A percentile compares a stretch with the other conserved stretches of the same genome.
Conservation (phyloP, 2,888 invertebrate species). For the Nephrocerus scutellatus region DNA sequence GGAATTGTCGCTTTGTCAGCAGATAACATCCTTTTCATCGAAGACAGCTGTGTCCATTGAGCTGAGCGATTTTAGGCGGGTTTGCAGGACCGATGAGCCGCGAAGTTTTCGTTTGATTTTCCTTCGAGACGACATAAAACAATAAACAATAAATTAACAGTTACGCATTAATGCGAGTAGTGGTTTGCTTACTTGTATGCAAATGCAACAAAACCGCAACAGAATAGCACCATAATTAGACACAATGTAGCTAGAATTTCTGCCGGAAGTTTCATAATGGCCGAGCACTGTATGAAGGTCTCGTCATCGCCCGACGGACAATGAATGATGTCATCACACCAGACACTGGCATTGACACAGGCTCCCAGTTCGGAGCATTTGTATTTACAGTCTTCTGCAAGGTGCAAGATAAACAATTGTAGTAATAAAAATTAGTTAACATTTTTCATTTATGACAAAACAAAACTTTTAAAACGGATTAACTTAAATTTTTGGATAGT, state of each 20-base stretch:
- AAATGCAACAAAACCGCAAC: slow-evolving; percentile 49
- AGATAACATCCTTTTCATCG: slow-evolving; percentile 83
- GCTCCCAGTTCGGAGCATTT: slow-evolving; percentile 74
- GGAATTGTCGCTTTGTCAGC: slow-evolving; percentile 95
- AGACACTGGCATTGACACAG: slow-evolving; percentile 69
- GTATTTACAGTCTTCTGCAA: slow-evolving; percentile 64
- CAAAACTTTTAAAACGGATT: too few species aligned
- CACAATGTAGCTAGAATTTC: slow-evolving; percentile 59
- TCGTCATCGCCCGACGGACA: slow-evolving; percentile 78
- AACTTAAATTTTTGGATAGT: too few species aligned
- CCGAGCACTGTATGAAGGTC: slow-evolving; percentile 70
- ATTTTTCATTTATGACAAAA: too few species aligned
- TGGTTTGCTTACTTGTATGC: slow-evolving; percentile 50
- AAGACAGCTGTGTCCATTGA: slow-evolving; percentile 74
- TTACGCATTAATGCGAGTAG: neutral
- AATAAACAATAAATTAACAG: neutral
- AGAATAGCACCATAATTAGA: slow-evolving; percentile 46
- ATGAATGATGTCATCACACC: slow-evolving; percentile 73
- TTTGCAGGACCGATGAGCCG: slow-evolving; percentile 70
- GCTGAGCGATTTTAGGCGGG: slow-evolving; percentile 66
- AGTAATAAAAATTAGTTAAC: too few species aligned
- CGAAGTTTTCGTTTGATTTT: slow-evolving; percentile 57
- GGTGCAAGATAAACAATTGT: neutral
- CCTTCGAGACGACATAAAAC: slow-evolving; percentile 24
- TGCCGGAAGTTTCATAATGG: slow-evolving; percentile 68